Conservation (phyloP, 2,113 vertebrate species). For the Pseudorectes ferrugineus region DNA sequence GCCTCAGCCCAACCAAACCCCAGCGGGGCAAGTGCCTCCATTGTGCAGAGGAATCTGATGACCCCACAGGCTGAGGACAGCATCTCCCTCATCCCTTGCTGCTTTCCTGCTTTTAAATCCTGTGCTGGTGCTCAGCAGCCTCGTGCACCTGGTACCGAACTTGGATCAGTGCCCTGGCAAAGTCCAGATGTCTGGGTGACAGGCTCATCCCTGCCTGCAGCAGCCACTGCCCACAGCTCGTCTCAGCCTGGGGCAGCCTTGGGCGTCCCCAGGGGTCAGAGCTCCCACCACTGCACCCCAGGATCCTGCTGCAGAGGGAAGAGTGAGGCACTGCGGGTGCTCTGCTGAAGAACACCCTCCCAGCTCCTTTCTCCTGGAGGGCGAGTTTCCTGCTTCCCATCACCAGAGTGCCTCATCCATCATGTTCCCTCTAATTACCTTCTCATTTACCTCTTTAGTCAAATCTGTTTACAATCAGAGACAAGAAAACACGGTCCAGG, state of each 20-base stretch:
- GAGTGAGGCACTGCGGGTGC: accelerated
- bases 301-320: background rate
- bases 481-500: slow-evolving; percentile 46
- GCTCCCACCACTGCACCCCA: accelerated
- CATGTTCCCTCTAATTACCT: slow-evolving; percentile 74
- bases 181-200: background rate
- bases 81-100: background rate
- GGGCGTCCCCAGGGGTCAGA: background rate
- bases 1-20: background rate
- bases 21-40: accelerated
- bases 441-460: slow-evolving; percentile 77
- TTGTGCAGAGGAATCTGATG: accelerated
- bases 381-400: background rate
- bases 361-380: background rate
- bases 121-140: background rate
- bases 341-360: background rate
- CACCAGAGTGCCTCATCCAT: slow-evolving; percentile 64
- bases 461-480: slow-evolving; percentile 72
- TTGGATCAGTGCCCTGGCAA: background rate
- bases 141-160: accelerated
- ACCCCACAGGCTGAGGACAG: background rate
- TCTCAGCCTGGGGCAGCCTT: background rate
- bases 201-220: background rate
- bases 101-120: background rate
- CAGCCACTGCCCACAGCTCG: accelerated